Percentiles rank a stretch among this genome's conserved stretches.
Conservation (phyloP, 2,113 vertebrate genomes). For the Anolis sagrei region DNA sequence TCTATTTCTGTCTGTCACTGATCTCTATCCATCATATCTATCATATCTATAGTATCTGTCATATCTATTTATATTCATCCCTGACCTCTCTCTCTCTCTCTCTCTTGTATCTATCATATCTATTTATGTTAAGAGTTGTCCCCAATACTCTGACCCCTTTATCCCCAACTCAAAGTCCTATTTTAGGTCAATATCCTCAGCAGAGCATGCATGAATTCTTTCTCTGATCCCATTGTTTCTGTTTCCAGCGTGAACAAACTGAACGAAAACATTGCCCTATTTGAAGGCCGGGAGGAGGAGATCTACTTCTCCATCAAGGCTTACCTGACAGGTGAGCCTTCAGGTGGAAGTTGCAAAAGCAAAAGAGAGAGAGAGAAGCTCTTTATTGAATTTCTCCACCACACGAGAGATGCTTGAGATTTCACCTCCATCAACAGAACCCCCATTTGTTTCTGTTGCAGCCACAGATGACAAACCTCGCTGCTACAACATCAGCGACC, state of each 20-base stretch:
- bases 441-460: background rate
- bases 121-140: too few relatives aligned
- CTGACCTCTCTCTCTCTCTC: too few relatives aligned
- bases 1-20: too few relatives aligned
- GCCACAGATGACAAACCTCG: slow-evolving; percentile 13
- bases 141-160: too few relatives aligned
- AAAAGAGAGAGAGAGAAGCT: too few relatives aligned
- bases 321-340: slow-evolving; percentile 23
- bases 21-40: too few relatives aligned
- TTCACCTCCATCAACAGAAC: background rate
- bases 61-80: too few relatives aligned
- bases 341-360: background rate
- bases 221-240: background rate
- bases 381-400: background rate
- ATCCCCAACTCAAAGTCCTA: too few relatives aligned
- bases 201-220: background rate
- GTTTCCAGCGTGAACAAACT: slow-evolving; percentile 22
- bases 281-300: slow-evolving; percentile 4
- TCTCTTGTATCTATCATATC: too few relatives aligned
- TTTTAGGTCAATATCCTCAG: too few relatives aligned
- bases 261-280: background rate
- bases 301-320: slow-evolving; percentile 39
- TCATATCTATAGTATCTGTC: too few relatives aligned
- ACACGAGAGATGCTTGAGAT: background rate
- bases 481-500: slow-evolving; percentile 27